A percentile compares a stretch with the other conserved stretches of the same genome.
phyloP scores from a whole-genome alignment of 2,797 vertebrate genomes.

The Otolemur crassicaudatus region DNA sequence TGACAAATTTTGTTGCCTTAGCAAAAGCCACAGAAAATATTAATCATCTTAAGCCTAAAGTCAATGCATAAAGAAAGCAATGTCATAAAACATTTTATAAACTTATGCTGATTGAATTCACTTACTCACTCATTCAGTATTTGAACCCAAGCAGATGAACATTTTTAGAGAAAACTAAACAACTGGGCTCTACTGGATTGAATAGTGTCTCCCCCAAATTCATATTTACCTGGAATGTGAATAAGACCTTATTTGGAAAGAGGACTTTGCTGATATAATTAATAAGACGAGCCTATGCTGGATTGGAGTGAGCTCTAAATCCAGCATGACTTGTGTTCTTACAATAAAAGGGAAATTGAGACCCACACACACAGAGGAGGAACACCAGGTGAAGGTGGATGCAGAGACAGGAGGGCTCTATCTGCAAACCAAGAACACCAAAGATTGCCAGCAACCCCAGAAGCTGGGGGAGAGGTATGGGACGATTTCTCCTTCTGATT shows the following conservation, averaged over 20 bases:
- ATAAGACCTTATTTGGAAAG: neutral
- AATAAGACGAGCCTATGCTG: neutral
- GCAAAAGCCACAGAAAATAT: neutral
- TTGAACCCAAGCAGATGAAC: neutral
- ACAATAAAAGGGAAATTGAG: neutral
- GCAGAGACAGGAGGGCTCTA: neutral
- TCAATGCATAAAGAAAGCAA: neutral
- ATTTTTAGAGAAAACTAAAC: constrained; percentile 31
- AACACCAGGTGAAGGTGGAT: neutral
- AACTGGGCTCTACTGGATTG: neutral
- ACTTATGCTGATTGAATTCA: neutral
- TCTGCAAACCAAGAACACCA: neutral
- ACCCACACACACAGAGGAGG: neutral
- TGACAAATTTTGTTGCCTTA: constrained; percentile 63
- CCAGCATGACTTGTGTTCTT: neutral
- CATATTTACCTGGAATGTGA: neutral
- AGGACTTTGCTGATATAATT: neutral
- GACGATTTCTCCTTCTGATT: neutral
- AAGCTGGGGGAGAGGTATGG: neutral
- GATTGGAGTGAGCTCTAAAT: neutral
- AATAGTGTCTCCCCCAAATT: neutral
- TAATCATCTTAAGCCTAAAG: constrained; percentile 25
- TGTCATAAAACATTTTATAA: neutral
- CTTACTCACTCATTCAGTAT: neutral
- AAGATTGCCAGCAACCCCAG: neutral